Percentiles rank a stretch among this genome's conserved stretches.
Conservation (phyloP, 2,888 invertebrate species). For the Sphinx pinastri region DNA sequence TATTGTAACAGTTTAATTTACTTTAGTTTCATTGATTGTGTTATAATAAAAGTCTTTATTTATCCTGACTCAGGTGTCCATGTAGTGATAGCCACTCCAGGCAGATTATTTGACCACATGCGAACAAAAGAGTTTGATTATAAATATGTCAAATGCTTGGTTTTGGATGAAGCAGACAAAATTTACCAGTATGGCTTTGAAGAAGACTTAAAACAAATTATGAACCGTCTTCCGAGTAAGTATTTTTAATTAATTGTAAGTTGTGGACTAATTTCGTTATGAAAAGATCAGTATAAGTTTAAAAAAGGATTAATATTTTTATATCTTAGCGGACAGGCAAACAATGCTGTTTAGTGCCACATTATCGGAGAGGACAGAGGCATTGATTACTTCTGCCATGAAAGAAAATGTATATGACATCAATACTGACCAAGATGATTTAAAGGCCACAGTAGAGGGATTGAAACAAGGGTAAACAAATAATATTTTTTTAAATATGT, state of each 20-base stretch:
- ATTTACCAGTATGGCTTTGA: slow-evolving; percentile 98
- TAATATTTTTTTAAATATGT: slow-evolving; percentile 17
- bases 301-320: not conserved
- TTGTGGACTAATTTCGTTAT: not conserved
- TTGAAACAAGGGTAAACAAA: slow-evolving; percentile 87
- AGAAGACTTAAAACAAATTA: slow-evolving; percentile 96
- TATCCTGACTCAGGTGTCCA: slow-evolving; percentile 86
- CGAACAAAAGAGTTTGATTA: slow-evolving; percentile 95
- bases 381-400: slow-evolving; percentile 92
- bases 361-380: slow-evolving; percentile 94
- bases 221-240: slow-evolving; percentile 95
- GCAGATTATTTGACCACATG: slow-evolving; percentile 96
- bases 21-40: too few relatives aligned
- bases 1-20: too few relatives aligned
- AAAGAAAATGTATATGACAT: slow-evolving; percentile 95
- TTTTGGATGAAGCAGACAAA: slow-evolving; percentile 98
- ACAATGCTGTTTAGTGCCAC: slow-evolving; percentile 99
- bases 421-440: slow-evolving; percentile 94
- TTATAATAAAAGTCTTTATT: too few relatives aligned
- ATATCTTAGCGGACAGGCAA: slow-evolving; percentile 91
- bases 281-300: not conserved
- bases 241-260: slow-evolving; percentile 37
- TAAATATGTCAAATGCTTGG: slow-evolving; percentile 93
- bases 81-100: slow-evolving; percentile 97
- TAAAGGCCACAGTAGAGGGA: slow-evolving; percentile 91